These are phyloP conservation scores for Drosophila picticornis DNA, from an alignment of 2,888 invertebrate genomes.

Conservation along the genomic window DNA sequence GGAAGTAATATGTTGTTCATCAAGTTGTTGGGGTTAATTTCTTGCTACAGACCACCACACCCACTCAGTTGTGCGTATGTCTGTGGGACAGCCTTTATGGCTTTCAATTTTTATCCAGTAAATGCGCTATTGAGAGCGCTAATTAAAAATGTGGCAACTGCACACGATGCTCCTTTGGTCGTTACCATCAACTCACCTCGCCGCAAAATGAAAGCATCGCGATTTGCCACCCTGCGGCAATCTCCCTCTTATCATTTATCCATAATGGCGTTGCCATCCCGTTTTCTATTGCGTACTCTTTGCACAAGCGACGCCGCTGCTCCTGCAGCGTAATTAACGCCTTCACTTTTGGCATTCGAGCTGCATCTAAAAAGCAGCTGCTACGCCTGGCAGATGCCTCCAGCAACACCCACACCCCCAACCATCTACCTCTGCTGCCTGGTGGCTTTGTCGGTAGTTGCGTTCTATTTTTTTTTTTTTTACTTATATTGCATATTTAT, in stretches of 20 bases:
- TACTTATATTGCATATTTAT: constrained; percentile 76
- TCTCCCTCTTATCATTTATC: constrained; percentile 33
- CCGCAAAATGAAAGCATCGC: background rate
- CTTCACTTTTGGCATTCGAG: constrained; percentile 67
- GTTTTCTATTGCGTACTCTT: constrained; percentile 58
- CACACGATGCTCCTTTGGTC: constrained; percentile 34
- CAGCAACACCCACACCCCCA: background rate
- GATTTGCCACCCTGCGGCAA: background rate
- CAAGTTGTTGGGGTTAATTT: constrained; percentile 21
- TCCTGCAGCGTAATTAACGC: constrained; percentile 72
- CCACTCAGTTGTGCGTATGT: background rate
- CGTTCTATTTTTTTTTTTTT: constrained; percentile 28
- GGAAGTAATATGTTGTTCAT: background rate
- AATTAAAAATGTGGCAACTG: constrained; percentile 79
- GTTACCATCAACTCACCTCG: constrained; percentile 4
- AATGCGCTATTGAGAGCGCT: constrained; percentile 79
- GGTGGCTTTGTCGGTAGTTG: constrained; percentile 35
- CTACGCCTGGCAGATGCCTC: constrained; percentile 12
- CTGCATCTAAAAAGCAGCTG: constrained; percentile 51
- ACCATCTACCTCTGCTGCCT: background rate
- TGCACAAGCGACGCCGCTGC: constrained; percentile 11
- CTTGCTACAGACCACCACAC: constrained; percentile 4
- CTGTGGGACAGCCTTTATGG: constrained; percentile 20
- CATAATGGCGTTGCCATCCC: constrained; percentile 64
- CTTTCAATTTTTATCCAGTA: constrained; percentile 49